Base-by-base conservation (phyloP, 2,113 vertebrate species). In the Psilopogon haemacephalus region DNA sequence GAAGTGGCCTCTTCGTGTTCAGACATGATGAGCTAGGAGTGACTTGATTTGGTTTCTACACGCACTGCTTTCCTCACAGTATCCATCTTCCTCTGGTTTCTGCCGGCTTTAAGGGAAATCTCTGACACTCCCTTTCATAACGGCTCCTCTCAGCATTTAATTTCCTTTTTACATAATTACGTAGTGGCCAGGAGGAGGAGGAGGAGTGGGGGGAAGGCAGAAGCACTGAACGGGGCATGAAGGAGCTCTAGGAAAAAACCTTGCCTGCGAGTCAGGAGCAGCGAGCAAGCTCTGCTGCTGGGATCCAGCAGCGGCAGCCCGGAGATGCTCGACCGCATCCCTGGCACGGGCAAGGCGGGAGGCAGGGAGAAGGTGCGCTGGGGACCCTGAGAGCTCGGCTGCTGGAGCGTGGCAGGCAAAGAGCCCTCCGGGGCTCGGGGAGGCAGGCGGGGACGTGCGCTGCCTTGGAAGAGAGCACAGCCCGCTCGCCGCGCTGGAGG, bases 401-500 rank as follows among this genome's bases (percentile, higher is more conserved):
- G 85, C 85, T 64, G 85, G 87, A 94, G 92, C 64, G 17, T 88
- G 89, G 85, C 85, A 20, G 35, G 91, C 68, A 50, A 89, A 87
- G 82, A 93, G 90, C 89, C 87, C 87, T 91, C 67, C 87, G 15
- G 94, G 84, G 92, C 73, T 92, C 5, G 18, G 69, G 35, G 19
- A 93, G 73, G 86, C 89, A 90, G 89, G 88, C 21, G 2, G 72
- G 90, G 83, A 93, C 58, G 79, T 94, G 95, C 24, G 3, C 58
- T 88, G 93, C 95, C 93, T 95, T 24, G 79, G 93, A 95, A 90
- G 83, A 84, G 90, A 91, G 79, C 15, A 5, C 88, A 74, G 85
- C 68, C 33, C 15, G 92, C 72, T 88, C 6, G 13, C 35, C 30
- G 80, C 32, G 79, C 55, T 89, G 85, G 88, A 89, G 78, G 88